Percentiles rank a stretch among this genome's conserved stretches.
phyloP scores from a whole-genome alignment of 1,140 invertebrate genomes.

The Pemphigus obesinymphae region DNA sequence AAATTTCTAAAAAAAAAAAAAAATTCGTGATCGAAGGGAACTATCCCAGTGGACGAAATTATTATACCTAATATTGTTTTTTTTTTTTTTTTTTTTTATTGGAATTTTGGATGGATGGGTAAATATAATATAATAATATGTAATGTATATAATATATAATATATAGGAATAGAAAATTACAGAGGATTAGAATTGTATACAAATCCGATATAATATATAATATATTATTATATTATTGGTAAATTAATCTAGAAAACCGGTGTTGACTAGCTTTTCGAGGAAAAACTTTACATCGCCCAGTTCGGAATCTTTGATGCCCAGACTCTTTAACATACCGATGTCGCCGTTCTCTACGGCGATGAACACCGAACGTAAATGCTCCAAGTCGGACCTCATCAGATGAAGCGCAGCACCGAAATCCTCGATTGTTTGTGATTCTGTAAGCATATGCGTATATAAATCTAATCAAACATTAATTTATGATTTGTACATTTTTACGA shows the following conservation, averaged over 20 bases:
- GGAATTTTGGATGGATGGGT: neutral
- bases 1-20: too few species aligned
- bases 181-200: slow-evolving; percentile 19
- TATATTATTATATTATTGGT: neutral
- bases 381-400: slow-evolving; percentile 79
- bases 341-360: slow-evolving; percentile 95
- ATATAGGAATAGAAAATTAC: slow-evolving; percentile 40
- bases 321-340: slow-evolving; percentile 84
- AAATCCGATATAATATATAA: neutral
- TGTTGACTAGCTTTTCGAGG: slow-evolving; percentile 92
- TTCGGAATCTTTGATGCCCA: slow-evolving; percentile 92
- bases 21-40: neutral
- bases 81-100: neutral
- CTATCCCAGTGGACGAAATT: neutral
- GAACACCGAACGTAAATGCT: slow-evolving; percentile 88
- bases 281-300: slow-evolving; percentile 96
- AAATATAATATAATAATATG: neutral
- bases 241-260: slow-evolving; percentile 83
- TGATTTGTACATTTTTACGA: too few species aligned
- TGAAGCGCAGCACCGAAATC: slow-evolving; percentile 83
- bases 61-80: too few species aligned
- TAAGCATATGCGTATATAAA: slow-evolving; percentile 48
- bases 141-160: neutral
- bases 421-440: slow-evolving; percentile 95
- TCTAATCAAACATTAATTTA: too few species aligned